phyloP scores from a whole-genome alignment of 1,140 invertebrate species.

The Brachionus sp. region DNA sequence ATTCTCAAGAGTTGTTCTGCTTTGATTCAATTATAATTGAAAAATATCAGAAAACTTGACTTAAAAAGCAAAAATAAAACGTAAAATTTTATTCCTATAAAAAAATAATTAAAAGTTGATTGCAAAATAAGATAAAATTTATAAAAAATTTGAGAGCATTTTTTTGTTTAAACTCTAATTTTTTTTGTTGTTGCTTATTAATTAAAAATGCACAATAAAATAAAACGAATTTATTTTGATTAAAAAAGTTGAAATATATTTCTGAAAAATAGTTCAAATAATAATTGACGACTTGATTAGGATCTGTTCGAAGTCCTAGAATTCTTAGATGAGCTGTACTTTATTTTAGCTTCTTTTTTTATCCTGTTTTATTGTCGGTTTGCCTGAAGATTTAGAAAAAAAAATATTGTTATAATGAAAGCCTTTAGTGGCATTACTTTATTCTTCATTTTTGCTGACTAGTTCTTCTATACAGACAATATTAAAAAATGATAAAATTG shows the following conservation, averaged over 20 bases:
- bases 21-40: not conserved
- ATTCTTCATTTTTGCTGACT: not conserved
- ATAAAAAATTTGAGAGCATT: not conserved
- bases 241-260: not conserved
- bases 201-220: not conserved
- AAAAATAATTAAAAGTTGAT: constrained; percentile 13
- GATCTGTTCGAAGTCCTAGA: not conserved
- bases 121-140: not conserved
- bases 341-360: not conserved
- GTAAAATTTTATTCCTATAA: not conserved
- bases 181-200: not conserved
- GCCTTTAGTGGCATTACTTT: not conserved
- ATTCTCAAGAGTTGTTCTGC: not conserved
- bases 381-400: not conserved
- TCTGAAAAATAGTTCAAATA: not conserved
- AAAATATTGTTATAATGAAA: not conserved
- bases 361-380: not conserved
- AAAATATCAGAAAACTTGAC: not conserved
- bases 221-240: not conserved
- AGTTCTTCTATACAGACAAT: no score
- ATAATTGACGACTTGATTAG: not conserved
- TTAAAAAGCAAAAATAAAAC: not conserved
- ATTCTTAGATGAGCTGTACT: not conserved
- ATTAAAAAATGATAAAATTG: not conserved
- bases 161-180: not conserved